These are phyloP conservation scores for Diabrotica virgifera DNA, from an alignment of 1,140 invertebrate species.

Conservation along the genomic window DNA sequence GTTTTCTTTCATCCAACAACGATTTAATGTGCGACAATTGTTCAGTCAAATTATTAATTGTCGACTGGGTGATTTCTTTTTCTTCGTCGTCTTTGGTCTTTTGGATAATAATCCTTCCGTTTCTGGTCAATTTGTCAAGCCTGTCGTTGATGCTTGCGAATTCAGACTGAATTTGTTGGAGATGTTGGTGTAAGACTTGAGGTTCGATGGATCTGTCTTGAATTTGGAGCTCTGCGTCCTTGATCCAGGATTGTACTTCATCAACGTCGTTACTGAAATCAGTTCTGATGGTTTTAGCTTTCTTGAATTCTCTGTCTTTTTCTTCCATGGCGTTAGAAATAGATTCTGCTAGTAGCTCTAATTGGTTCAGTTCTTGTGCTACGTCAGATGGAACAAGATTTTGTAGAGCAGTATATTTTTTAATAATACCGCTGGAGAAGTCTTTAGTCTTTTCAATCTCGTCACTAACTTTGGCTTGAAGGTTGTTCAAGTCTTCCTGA, in stretches of 20 bases:
- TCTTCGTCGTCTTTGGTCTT: slow-evolving; percentile 75
- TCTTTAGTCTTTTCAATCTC: slow-evolving; percentile 58
- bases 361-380: slow-evolving; percentile 67
- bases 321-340: slow-evolving; percentile 77
- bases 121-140: slow-evolving; percentile 72
- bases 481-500: slow-evolving; percentile 51
- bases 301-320: slow-evolving; percentile 80
- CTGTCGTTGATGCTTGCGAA: slow-evolving; percentile 69
- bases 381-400: slow-evolving; percentile 72
- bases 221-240: slow-evolving; percentile 76
- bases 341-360: slow-evolving; percentile 78
- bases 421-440: slow-evolving; percentile 63
- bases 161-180: slow-evolving; percentile 75
- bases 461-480: slow-evolving; percentile 50
- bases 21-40: slow-evolving; percentile 73
- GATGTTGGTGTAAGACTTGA: slow-evolving; percentile 68
- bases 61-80: slow-evolving; percentile 70
- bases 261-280: slow-evolving; percentile 79
- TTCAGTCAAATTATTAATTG: slow-evolving; percentile 70
- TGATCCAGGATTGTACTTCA: slow-evolving; percentile 77
- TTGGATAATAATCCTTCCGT: slow-evolving; percentile 74
- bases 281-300: slow-evolving; percentile 73
- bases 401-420: slow-evolving; percentile 62
- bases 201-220: slow-evolving; percentile 78
- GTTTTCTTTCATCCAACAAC: slow-evolving; percentile 78